These are phyloP conservation scores for Lasiurus borealis DNA, from an alignment of 2,113 vertebrate species.

Conservation along the genomic window DNA sequence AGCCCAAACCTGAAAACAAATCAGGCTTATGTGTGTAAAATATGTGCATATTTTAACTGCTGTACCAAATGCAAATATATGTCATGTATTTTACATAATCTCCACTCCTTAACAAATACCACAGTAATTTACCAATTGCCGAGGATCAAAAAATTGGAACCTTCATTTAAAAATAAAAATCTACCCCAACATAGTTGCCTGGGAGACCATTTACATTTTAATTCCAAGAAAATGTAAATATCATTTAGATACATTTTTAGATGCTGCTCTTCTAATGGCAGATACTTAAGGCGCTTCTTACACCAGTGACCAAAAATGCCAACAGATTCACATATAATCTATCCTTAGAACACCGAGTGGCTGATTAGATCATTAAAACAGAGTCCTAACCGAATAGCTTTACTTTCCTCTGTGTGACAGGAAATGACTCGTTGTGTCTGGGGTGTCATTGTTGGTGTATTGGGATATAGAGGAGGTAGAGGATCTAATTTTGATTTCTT, in stretches of 20 bases:
- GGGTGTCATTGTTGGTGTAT: background rate
- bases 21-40: conserved; percentile 60
- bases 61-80: conserved; percentile 61
- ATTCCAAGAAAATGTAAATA: conserved; percentile 43
- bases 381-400: background rate
- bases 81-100: conserved; percentile 56
- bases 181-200: background rate
- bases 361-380: conserved; percentile 47
- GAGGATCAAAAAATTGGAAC: background rate
- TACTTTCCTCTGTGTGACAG: background rate
- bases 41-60: conserved; percentile 72
- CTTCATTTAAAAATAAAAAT: conserved; percentile 47
- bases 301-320: background rate
- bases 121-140: conserved; percentile 11
- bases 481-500: background rate
- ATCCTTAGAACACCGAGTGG: background rate
- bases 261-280: background rate
- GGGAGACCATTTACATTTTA: background rate
- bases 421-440: background rate
- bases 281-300: background rate
- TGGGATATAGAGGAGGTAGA: background rate
- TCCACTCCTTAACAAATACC: conserved; percentile 38
- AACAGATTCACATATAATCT: background rate
- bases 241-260: background rate
- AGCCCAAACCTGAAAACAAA: conserved; percentile 65